Percentiles rank a stretch among this genome's conserved stretches.
Evolutionary conservation across 2,113 vertebrate genomes (phyloP).

Genomic region (Castor canadensis): DNA sequence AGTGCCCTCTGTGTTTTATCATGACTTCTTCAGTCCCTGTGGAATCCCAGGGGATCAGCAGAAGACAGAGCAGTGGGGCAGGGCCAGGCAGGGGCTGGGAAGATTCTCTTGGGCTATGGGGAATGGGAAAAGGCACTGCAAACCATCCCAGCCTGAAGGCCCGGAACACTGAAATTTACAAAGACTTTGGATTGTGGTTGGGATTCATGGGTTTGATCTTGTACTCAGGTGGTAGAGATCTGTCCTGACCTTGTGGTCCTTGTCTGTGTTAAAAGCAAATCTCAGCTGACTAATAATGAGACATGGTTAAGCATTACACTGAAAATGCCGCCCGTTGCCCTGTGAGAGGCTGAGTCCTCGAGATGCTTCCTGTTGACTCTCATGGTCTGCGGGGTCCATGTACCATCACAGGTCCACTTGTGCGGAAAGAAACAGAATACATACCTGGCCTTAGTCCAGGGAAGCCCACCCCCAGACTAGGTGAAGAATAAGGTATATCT

Average conservation of each 20-base stretch:
- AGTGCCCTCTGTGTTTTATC: background rate
- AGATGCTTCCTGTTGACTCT: background rate
- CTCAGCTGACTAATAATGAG: no score
- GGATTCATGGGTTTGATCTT: background rate
- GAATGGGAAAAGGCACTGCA: rapidly evolving
- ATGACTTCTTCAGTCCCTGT: background rate
- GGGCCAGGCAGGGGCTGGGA: background rate
- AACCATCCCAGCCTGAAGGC: no score
- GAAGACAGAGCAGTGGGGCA: background rate
- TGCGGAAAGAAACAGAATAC: background rate
- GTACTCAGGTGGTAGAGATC: no score
- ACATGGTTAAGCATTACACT: no score
- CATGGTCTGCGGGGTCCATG: background rate
- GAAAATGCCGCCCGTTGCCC: no score
- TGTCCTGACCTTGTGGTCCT: background rate
- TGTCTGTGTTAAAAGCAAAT: background rate
- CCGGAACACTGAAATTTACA: background rate
- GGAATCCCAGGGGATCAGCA: background rate
- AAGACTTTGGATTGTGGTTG: no score
- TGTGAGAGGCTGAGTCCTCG: background rate
- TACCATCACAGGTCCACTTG: background rate
- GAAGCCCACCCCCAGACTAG: background rate
- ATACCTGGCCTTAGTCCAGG: background rate
- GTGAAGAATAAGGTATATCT: rapidly evolving
- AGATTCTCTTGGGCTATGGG: background rate